Evolutionary conservation across 2,113 vertebrate species (phyloP), one percentile per base, ranked within the genome.

Genomic region (Aleadryas rufinucha): DNA sequence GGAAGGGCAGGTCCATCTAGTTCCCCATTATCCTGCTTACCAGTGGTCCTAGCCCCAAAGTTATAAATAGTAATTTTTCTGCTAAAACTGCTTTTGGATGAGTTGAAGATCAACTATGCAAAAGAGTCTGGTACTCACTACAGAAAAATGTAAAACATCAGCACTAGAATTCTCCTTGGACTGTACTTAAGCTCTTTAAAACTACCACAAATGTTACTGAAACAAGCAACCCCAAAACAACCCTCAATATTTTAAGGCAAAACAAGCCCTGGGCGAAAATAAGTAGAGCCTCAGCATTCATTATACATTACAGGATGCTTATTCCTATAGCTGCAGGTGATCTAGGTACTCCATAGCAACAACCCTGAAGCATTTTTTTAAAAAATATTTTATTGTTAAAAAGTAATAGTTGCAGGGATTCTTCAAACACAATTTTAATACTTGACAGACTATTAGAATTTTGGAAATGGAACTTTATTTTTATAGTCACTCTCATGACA

Each of bases 271-370:
- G 63, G 87, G 94, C 87, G 85, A 96, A 95, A 83, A 15, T 37
- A 93, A 59, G 45, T 39, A 94, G 50, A 93, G 63, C 35, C 87
- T 91, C 82, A 59, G 63, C 82, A 88, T 93, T 93, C 75, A 54
- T 93, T 93, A 95, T 94, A 90, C 39, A 70, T 90, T 96, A 93
- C 37, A 81, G 68, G 63, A 69, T 87, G 35, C 79, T 88, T 71
- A 88, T 87, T 94, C 69, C 85, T 95, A n/a, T 84, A 90, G 94
- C 87, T 77, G 54, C 85, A 96, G 93, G 91, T 93, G 54, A 90
- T 93, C 30, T 83, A 83, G 70, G 68, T 61, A 44, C 27, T 77
- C 66, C 54, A 88, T 45, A 77, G 71, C 79, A 96, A 88, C 71
- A 86, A 39, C 49, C 60, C 77, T 84, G 71, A 89, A 93, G 54